Evolutionary conservation across 2,113 vertebrate genomes (phyloP).

Genomic region (Struthidea cinerea): DNA sequence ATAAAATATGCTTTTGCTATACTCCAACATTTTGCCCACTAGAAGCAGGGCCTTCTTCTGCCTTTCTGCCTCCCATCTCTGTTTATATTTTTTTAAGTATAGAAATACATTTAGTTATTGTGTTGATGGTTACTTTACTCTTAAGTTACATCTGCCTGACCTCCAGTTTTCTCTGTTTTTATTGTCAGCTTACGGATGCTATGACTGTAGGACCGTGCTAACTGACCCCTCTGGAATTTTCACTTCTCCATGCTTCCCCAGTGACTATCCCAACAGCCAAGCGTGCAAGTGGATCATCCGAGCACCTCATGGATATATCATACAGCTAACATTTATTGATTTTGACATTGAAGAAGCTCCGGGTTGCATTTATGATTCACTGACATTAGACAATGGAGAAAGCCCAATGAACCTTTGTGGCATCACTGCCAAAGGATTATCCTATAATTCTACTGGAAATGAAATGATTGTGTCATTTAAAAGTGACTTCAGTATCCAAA

Average conservation of each 20-base stretch:
- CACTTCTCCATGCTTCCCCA: conserved; percentile 90
- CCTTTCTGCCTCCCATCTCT: not conserved
- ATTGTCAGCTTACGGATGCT: conserved; percentile 79
- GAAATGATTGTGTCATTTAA: conserved; percentile 88
- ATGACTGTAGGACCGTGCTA: conserved; percentile 78
- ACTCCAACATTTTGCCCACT: not conserved
- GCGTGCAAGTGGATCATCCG: conserved; percentile 86
- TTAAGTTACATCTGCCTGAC: not conserved
- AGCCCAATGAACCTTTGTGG: conserved; percentile 85
- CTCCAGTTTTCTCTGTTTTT: conserved; percentile 18
- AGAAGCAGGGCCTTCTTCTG: not conserved
- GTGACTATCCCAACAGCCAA: conserved; percentile 84
- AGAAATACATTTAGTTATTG: not conserved
- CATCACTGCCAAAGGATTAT: conserved; percentile 88
- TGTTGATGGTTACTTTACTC: not conserved
- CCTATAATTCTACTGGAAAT: conserved; percentile 90
- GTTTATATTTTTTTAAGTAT: not conserved
- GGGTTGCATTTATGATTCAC: conserved; percentile 89
- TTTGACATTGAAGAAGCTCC: conserved; percentile 94
- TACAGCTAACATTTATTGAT: conserved; percentile 91
- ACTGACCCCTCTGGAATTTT: conserved; percentile 80
- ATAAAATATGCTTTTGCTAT: not conserved
- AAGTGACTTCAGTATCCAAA: conserved; percentile 96
- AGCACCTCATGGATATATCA: conserved; percentile 88
- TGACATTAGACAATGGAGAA: conserved; percentile 82